Conservation (phyloP, 1,140 invertebrate genomes). For the Diabrotica undecimpunctata region DNA sequence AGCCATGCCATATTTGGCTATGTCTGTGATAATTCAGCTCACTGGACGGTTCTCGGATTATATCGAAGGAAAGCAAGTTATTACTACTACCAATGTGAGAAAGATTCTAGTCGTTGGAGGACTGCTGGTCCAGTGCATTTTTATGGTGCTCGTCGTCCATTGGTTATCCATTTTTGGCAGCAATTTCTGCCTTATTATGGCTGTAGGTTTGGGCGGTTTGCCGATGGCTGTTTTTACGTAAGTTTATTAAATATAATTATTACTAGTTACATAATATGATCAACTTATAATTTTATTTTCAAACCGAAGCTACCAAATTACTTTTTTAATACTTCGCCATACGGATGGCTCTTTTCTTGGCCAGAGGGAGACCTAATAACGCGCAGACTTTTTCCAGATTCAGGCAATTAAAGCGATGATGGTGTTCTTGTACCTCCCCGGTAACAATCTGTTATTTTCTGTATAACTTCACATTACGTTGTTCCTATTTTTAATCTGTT, state of each 20-base stretch:
- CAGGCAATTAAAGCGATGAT: no score
- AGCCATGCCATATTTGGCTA: slow-evolving; percentile 80
- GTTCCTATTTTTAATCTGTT: no score
- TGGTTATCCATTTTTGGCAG: slow-evolving; percentile 60
- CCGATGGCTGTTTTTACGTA: slow-evolving; percentile 85
- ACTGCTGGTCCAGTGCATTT: slow-evolving; percentile 77
- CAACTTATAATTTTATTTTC: no score
- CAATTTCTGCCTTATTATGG: slow-evolving; percentile 74
- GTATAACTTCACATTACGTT: no score
- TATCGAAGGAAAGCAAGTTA: slow-evolving; percentile 57
- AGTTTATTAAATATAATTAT: slow-evolving; percentile 10
- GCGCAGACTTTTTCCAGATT: no score
- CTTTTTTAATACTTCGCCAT: no score
- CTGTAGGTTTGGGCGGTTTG: slow-evolving; percentile 84
- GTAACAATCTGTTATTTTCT: no score
- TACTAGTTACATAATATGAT: no score
- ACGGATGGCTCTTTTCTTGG: no score
- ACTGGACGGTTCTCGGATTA: slow-evolving; percentile 80
- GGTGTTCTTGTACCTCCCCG: no score
- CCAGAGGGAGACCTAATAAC: no score
- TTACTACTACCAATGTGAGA: slow-evolving; percentile 71
- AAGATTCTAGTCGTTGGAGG: slow-evolving; percentile 74
- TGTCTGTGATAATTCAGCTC: slow-evolving; percentile 74
- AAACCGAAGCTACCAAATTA: no score
- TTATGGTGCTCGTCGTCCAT: slow-evolving; percentile 77